Conservation (phyloP, 2,888 invertebrate genomes). For the Congeria kusceri region DNA sequence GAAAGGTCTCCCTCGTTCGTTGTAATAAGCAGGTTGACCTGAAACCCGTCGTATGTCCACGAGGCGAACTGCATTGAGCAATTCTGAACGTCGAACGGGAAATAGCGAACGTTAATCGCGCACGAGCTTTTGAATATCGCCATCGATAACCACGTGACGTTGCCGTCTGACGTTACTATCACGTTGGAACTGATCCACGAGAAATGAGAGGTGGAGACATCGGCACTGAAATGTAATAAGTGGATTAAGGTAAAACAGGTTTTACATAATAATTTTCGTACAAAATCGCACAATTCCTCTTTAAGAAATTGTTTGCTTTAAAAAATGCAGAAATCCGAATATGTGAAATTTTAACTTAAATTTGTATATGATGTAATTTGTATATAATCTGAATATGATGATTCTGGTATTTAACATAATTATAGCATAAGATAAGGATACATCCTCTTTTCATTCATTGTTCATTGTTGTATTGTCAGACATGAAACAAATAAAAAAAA, state of each 20-base stretch:
- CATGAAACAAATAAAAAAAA: no score
- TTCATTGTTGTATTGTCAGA: no score
- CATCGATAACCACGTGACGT: slow-evolving; percentile 87
- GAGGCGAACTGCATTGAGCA: slow-evolving; percentile 87
- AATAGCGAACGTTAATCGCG: slow-evolving; percentile 87
- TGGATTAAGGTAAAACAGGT: not conserved
- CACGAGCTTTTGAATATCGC: slow-evolving; percentile 87
- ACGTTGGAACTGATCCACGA: slow-evolving; percentile 87
- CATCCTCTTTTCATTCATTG: no score
- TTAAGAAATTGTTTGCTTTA: no score
- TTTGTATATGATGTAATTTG: no score
- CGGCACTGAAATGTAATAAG: slow-evolving; percentile 84
- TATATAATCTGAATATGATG: no score
- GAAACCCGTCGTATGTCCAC: slow-evolving; percentile 87
- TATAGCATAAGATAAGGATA: no score
- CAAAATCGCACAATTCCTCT: no score
- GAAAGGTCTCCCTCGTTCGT: slow-evolving; percentile 93
- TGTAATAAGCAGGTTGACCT: slow-evolving; percentile 83
- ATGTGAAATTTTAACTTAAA: no score
- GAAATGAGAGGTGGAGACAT: slow-evolving; percentile 81
- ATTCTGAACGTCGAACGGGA: slow-evolving; percentile 88
- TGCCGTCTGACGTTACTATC: slow-evolving; percentile 87
- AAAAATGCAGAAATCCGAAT: no score
- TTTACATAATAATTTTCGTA: not conserved
- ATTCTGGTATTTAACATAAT: no score